phyloP scores from a whole-genome alignment of 2,888 invertebrate species.

The Microctonus brassicae region DNA sequence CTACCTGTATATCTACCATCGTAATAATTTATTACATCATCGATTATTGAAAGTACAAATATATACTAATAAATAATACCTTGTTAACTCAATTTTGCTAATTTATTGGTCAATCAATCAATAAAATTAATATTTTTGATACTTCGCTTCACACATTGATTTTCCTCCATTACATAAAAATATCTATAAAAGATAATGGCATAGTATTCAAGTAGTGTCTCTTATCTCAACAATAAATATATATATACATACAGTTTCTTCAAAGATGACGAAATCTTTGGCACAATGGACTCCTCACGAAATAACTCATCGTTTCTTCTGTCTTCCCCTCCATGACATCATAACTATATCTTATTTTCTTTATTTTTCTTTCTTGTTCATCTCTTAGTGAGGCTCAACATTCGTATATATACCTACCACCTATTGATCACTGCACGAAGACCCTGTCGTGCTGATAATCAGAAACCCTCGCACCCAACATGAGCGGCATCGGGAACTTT shows the following conservation, averaged over 20 bases:
- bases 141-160: no score
- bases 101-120: no score
- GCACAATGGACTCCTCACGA: constrained; percentile 13
- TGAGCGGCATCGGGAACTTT: constrained; percentile 17
- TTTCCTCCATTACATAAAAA: no score
- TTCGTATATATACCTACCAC: background rate
- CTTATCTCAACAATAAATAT: background rate
- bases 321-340: background rate
- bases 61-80: no score
- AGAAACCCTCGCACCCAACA: constrained; percentile 18
- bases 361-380: background rate
- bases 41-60: no score
- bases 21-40: no score
- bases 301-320: background rate
- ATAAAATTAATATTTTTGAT: no score
- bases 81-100: no score
- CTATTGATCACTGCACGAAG: constrained; percentile 35
- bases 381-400: background rate
- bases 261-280: constrained; percentile 3
- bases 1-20: no score
- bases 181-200: no score
- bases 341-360: no score
- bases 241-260: constrained; percentile 8
- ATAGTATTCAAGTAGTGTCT: no score
- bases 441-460: constrained; percentile 41